Evolutionary conservation across 1,140 invertebrate genomes (phyloP).

Genomic region (Parapsyche elsis): DNA sequence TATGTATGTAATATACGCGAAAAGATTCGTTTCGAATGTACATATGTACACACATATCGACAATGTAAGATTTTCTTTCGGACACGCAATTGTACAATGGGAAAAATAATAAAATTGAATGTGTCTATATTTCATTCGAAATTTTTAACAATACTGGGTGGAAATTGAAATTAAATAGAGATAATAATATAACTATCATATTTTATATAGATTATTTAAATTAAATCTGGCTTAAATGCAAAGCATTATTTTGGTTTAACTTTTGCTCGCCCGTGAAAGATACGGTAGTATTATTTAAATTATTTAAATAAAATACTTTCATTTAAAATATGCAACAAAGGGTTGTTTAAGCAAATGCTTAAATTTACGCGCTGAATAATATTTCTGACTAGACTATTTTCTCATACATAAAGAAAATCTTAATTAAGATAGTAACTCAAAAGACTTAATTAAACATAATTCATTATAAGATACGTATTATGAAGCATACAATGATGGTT

Average conservation of each 20-base stretch:
- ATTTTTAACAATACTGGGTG: background rate
- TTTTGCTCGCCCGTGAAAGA: no score
- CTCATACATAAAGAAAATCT: background rate
- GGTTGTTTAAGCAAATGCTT: no score
- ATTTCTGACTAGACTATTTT: background rate
- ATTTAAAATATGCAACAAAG: no score
- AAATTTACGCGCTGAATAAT: no score
- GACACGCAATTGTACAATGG: background rate
- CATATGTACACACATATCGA: background rate
- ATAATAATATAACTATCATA: no score
- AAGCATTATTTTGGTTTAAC: no score
- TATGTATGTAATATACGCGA: background rate
- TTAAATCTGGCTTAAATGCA: no score
- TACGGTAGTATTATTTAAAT: no score
- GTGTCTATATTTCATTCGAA: background rate
- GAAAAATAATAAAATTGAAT: background rate
- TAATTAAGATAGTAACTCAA: conserved; percentile 17
- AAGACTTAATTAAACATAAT: background rate
- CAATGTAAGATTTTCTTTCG: background rate
- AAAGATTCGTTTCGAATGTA: background rate
- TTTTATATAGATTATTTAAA: no score
- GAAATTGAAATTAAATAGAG: no score
- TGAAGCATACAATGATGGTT: no score
- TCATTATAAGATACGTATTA: background rate
- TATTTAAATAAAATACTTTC: no score